Conservation (phyloP, 2,888 invertebrate species). For the Venusia cambrica region DNA sequence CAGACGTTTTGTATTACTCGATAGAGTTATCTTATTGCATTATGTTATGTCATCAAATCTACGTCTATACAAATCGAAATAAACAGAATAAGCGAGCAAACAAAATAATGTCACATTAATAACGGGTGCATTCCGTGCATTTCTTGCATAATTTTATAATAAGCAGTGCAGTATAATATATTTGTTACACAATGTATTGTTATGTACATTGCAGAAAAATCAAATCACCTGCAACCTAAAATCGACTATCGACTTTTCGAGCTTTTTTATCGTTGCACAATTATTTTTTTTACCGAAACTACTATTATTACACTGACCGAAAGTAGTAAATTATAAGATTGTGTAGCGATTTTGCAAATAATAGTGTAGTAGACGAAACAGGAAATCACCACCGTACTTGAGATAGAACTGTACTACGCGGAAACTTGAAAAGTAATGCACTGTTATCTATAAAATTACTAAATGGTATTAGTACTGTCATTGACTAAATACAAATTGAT, state of each 20-base stretch:
- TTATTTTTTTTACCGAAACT: slow-evolving; percentile 6
- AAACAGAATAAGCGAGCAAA: slow-evolving; percentile 68
- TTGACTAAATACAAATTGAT: slow-evolving; percentile 34
- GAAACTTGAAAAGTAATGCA: slow-evolving; percentile 41
- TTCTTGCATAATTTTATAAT: slow-evolving; percentile 59
- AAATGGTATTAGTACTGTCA: slow-evolving; percentile 45
- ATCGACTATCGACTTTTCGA: slow-evolving; percentile 13
- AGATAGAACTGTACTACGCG: no score
- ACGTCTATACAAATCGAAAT: slow-evolving; percentile 35
- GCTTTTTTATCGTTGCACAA: neutral
- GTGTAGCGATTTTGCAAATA: slow-evolving; percentile 21
- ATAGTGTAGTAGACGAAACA: slow-evolving; percentile 25
- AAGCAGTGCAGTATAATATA: slow-evolving; percentile 74
- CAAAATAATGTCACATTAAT: slow-evolving; percentile 53
- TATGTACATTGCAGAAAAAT: slow-evolving; percentile 19
- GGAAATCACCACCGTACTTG: slow-evolving; percentile 35
- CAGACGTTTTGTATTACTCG: no score
- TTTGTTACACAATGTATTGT: slow-evolving; percentile 40
- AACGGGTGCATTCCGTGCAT: slow-evolving; percentile 70
- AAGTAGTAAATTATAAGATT: slow-evolving; percentile 16
- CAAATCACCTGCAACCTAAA: slow-evolving; percentile 24
- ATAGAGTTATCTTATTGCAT: slow-evolving; percentile 16
- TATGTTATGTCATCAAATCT: slow-evolving; percentile 12
- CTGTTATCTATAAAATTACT: slow-evolving; percentile 56
- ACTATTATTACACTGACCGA: slow-evolving; percentile 9